Conservation (phyloP, 2,797 vertebrate genomes). For the Alauda arvensis region DNA sequence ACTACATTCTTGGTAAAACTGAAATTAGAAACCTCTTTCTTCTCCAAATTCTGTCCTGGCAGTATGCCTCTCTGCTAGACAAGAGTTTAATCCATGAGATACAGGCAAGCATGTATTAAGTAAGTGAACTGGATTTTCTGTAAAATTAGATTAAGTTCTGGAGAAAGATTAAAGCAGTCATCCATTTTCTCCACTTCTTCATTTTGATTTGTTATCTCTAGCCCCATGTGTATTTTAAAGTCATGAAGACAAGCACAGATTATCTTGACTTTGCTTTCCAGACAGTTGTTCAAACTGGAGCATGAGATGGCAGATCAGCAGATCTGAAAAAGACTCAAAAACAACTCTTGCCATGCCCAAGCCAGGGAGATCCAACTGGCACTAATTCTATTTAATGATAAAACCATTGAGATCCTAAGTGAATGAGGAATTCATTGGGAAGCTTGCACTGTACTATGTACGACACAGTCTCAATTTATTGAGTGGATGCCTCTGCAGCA, state of each 20-base stretch:
- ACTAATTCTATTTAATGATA: neutral
- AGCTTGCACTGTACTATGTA: accelerated
- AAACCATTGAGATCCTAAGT: neutral
- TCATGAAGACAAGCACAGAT: neutral
- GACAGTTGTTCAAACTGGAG: neutral
- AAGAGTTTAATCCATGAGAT: neutral
- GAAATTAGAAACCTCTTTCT: constrained; percentile 34
- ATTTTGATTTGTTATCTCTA: neutral
- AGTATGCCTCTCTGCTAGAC: neutral
- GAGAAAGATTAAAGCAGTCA: neutral
- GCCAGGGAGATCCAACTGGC: neutral
- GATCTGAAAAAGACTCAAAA: neutral
- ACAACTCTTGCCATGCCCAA: neutral
- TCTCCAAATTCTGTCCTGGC: neutral
- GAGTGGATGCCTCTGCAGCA: neutral
- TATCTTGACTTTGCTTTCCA: neutral
- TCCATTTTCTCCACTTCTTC: neutral
- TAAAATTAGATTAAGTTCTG: neutral
- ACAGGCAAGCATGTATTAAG: neutral
- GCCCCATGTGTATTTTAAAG: neutral
- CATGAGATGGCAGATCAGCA: neutral
- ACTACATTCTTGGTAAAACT: constrained; percentile 27
- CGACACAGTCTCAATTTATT: neutral
- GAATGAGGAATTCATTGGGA: neutral
- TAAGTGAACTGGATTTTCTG: neutral